These are phyloP conservation scores for Synergus japonicus DNA, from an alignment of 2,888 invertebrate genomes.

Conservation along the genomic window DNA sequence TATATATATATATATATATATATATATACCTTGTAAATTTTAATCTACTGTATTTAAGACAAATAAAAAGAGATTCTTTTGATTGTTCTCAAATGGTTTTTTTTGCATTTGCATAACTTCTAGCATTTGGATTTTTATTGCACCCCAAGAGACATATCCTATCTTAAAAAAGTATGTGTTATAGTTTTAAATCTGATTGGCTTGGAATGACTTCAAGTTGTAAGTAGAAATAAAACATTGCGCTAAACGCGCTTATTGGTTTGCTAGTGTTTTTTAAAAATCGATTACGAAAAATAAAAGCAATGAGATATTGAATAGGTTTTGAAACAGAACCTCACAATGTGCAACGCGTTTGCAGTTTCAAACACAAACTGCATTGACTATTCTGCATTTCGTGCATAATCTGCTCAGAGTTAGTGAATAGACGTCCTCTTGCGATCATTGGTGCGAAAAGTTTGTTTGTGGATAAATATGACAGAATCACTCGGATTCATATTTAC, in stretches of 20 bases:
- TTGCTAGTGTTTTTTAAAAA: no score
- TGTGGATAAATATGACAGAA: conserved; percentile 32
- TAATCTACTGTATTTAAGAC: background rate
- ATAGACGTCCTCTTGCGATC: conserved; percentile 16
- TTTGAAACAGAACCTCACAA: background rate
- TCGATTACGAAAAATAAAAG: no score
- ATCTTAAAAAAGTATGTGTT: no score
- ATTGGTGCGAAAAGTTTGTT: conserved; percentile 30
- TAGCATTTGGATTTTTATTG: no score
- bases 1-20: background rate
- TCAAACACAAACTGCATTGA: conserved; percentile 11
- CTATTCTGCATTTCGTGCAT: conserved; percentile 14
- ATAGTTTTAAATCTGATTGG: no score
- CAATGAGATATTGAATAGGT: background rate
- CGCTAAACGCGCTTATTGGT: no score
- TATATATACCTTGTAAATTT: background rate
- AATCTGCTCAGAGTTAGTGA: conserved; percentile 28
- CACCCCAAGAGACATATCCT: no score
- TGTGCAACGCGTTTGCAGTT: background rate
- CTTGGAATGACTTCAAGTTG: no score
- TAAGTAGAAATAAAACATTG: no score
- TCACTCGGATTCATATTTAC: conserved; percentile 23
- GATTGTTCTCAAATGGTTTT: background rate
- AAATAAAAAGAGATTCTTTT: background rate
- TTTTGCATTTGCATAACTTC: background rate